A percentile compares a stretch with the other conserved stretches of the same genome.
These are phyloP conservation scores for Ophioninae sp. DNA, from an alignment of 2,888 invertebrate genomes.

Conservation along the genomic window DNA sequence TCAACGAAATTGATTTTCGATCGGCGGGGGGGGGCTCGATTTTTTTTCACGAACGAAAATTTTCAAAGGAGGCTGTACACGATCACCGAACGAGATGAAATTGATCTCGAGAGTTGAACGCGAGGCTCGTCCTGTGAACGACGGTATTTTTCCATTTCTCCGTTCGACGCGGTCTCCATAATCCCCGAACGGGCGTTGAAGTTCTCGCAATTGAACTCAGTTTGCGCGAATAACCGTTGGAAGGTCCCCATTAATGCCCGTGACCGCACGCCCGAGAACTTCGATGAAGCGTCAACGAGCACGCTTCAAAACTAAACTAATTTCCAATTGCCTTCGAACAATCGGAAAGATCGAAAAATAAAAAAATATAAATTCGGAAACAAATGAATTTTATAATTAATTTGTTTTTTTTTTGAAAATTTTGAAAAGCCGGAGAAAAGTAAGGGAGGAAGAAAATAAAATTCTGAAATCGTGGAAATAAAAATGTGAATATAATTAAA, in stretches of 20 bases:
- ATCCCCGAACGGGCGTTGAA: conserved; percentile 17
- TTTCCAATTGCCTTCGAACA: not conserved
- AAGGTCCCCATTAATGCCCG: not conserved
- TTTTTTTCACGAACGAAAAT: no score
- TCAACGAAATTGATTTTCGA: no score
- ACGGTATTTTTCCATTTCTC: conserved; percentile 4
- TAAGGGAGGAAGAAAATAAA: no score
- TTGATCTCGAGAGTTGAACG: conserved; percentile 48
- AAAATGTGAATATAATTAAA: no score
- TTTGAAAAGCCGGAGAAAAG: no score
- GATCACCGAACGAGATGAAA: conserved; percentile 26
- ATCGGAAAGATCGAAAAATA: no score
- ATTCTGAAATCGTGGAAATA: no score
- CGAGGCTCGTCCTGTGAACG: not conserved
- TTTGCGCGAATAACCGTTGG: conserved; percentile 31
- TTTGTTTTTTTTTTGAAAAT: no score
- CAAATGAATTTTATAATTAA: no score
- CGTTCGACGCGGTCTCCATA: not conserved
- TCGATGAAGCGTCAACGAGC: not conserved
- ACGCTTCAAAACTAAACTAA: not conserved
- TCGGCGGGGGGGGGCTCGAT: no score
- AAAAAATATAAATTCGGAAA: no score
- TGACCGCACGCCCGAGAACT: not conserved
- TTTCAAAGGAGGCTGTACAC: no score
- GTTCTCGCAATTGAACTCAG: conserved; percentile 56